Evolutionary conservation across 2,888 invertebrate species (phyloP), one percentile per base, ranked within the genome.

Genomic region (Pheosia gnoma): DNA sequence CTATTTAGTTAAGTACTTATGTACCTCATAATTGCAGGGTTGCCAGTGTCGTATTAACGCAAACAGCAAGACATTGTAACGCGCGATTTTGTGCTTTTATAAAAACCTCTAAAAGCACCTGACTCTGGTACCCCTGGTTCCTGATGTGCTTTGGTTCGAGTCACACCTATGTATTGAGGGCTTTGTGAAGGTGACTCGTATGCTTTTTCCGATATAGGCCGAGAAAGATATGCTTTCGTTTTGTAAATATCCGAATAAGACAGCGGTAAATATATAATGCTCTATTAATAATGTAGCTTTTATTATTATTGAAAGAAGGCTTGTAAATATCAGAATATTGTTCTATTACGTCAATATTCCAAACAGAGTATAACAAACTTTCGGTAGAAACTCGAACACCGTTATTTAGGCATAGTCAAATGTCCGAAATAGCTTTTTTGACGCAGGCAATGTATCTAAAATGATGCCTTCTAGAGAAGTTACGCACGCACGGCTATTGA

Each of bases 1-100:
- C 47, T 47, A 47, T 11, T 9, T 36, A 53, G 53, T 53, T 53
- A 36, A 37, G 53, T 53, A 53, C 36, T 53, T 53, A 53, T 37
- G 25, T 13, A 25, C 10, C 11, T 51, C 6, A 10, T 37, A 53
- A 53, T 37, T 36, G 36, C 36, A 7, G 10, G 11, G 51, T 1
- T 36, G 4, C 52, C 10, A 36, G 37, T 53, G 52, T 9, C 36
- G 52, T 0, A 0, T 53, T 53, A 13, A 7, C 51, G 6, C 6
- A 47, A 10, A 47, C 41, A 3, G 10, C 4, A 2, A 10, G 45
- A 10, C 9, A 10, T 8, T 45, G 45, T 3, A 45, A 8, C 9
- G 10, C 45, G 45, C 45, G 45, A n/a, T n/a, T n/a, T n/a, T n/a
- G 25, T 25, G 25, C 25, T 25, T 25, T 25, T 25, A 25, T 25